phyloP scores from a whole-genome alignment of 2,888 invertebrate species.

The Bellardia pandia region DNA sequence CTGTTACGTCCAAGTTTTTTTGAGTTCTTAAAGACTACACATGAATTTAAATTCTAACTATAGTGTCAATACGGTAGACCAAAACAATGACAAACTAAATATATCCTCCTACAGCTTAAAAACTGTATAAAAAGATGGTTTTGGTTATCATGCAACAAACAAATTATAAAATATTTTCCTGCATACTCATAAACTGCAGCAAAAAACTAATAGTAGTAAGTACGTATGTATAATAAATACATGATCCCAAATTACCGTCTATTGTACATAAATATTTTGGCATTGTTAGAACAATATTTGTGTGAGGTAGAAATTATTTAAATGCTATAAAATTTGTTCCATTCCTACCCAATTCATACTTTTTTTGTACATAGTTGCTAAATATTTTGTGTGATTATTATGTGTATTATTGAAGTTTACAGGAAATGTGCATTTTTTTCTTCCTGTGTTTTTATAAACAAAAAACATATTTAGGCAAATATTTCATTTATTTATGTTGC shows the following conservation, averaged over 20 bases:
- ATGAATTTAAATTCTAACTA: too few species aligned
- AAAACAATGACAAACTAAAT: background rate
- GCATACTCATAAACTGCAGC: background rate
- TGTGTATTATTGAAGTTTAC: conserved; percentile 47
- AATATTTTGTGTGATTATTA: conserved; percentile 47
- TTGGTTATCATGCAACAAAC: conserved; percentile 73
- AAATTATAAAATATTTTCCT: conserved; percentile 71
- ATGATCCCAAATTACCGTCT: conserved; percentile 72
- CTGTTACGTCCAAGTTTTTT: too few species aligned
- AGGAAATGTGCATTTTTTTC: conserved; percentile 42
- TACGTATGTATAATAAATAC: conserved; percentile 31
- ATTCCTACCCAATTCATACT: background rate
- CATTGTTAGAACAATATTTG: conserved; percentile 2
- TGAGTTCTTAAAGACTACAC: too few species aligned
- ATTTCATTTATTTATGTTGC: conserved; percentile 47
- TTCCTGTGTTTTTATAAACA: background rate
- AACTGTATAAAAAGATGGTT: background rate
- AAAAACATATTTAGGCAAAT: conserved; percentile 41
- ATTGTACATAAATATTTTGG: conserved; percentile 18
- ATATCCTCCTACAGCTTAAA: background rate
- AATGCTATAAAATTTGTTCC: conserved; percentile 14
- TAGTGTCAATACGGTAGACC: too few species aligned
- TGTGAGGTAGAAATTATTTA: background rate
- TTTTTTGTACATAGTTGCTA: background rate
- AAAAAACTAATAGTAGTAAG: background rate